Base-by-base conservation (phyloP, 23 tunicate species). In the Halocynthia roretzi region DNA sequence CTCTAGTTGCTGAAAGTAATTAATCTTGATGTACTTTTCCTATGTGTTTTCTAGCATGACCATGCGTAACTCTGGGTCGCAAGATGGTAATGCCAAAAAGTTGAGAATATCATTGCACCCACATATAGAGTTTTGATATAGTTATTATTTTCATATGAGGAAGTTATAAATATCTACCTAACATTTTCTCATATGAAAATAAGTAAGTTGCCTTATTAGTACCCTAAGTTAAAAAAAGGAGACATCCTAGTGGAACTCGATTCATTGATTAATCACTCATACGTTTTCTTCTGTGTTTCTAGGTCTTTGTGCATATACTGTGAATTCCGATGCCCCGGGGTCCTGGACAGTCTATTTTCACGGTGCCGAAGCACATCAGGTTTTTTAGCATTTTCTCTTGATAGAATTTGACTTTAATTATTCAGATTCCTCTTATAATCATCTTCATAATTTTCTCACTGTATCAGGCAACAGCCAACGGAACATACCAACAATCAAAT, bases 311-410 rank as follows among this genome's bases (percentile, higher is more conserved):
- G 56, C 71, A 10, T 87, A 62, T 72, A 17, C 40, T 51, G 72
- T 80, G 7, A 78, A 76, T 22, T 12, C 85, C 0, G 80, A 76
- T 7, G 44, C 85, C 8, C 53, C 84, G 60, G 90, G 84, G 8
- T 71, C 64, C 2, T 91, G 97, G 97, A 91, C 97, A 12, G 87
- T 81, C 5, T 63, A 81, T 72, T 91, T 91, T 72, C 72, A 70
- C n/a, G 78, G 78, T 5, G 78, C 54, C 8, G 78, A 74, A 74
- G 50, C 12, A 10, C 54, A 65, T 65, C 10, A 20, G 10, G 70
- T 65, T 65, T 40, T 10, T 11, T 9, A 23, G n/a, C 5, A 70
- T 70, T 8, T 70, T 70, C 54, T 21, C 44, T 4, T 31, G 44
- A 31, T 31, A 31, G 44, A 31, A 31, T 31, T 31, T 31, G 44